Evolutionary conservation across 92 coral and sea anemone genomes (phyloP).

Genomic region (Bergia puertoricense): DNA sequence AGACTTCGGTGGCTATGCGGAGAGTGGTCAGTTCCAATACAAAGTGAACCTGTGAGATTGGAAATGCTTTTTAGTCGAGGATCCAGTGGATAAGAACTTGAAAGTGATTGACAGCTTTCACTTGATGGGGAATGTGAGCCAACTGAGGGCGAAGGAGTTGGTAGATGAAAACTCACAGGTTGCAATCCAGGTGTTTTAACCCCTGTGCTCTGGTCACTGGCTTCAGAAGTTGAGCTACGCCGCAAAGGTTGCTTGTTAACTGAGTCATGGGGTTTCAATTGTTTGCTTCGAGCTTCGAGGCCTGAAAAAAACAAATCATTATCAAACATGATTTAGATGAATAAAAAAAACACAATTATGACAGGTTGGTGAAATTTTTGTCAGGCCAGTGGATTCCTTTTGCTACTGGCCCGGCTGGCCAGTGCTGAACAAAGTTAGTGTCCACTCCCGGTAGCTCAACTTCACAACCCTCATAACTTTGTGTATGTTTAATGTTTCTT

Average conservation of each 20-base stretch:
- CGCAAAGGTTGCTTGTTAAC: conserved; percentile 39
- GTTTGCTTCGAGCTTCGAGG: conserved; percentile 49
- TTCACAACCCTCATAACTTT: too few relatives aligned
- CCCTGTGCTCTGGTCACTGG: conserved; percentile 7
- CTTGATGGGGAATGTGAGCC: conserved; percentile 83
- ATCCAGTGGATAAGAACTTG: conserved; percentile 57
- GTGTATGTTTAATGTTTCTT: too few relatives aligned
- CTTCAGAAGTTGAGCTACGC: conserved; percentile 46
- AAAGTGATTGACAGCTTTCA: conserved; percentile 54
- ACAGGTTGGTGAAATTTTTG: too few relatives aligned
- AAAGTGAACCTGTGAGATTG: conserved; percentile 44
- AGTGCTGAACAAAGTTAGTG: too few relatives aligned
- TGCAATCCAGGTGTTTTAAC: conserved; percentile 23
- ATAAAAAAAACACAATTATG: too few relatives aligned
- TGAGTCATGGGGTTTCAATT: conserved; percentile 12
- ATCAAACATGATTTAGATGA: too few relatives aligned
- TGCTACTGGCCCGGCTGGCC: too few relatives aligned
- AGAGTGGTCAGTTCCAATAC: conserved; percentile 34
- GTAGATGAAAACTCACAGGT: conserved; percentile 51
- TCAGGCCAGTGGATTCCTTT: too few relatives aligned
- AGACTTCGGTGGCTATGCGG: conserved; percentile 37
- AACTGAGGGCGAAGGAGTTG: conserved; percentile 91
- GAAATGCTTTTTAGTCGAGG: conserved; percentile 57
- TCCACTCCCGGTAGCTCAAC: too few relatives aligned
- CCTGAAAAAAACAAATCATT: conserved; percentile 35